Evolutionary conservation across 2,888 invertebrate species (phyloP), one percentile per base, ranked within the genome.

Genomic region (Nemotelus nigrinus): DNA sequence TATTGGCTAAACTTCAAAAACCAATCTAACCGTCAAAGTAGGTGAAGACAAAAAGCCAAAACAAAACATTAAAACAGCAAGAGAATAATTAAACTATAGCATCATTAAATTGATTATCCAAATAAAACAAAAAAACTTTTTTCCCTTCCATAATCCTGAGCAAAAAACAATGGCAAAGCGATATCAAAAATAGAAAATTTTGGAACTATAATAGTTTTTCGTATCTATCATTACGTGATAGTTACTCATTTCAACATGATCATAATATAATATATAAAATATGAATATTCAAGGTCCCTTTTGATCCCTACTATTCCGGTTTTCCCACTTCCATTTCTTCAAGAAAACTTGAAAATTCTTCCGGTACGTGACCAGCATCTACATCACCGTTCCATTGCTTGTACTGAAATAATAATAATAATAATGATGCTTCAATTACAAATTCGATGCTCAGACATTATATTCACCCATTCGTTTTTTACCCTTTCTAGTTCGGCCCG

Each of bases 401-500:
- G 86, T 93, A 95, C 95, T 95, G 88, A 72, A 48, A 53, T 60
- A 71, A 60, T 57, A 63, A 44, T 57, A 63, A 44, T 39, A 25
- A 25, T 8, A 43, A 71, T 58, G 53, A 53, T 53, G 7, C 53
- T 53, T 53, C 10, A 53, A 10, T 53, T 53, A 53, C 10, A 53
- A 50, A 10, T 50, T 6, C 6, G 10, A 50, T 7, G 7, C 10
- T 50, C 10, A 7, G 53, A 50, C 6, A 50, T 50, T 25, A 10
- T 6, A 50, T 50, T 48, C 53, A 68, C 4, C 57, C 50, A 68
- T 67, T 50, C 45, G 77, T 78, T 25, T 3, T 84, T 83, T 88
- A 97, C 96, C 91, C 93, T 94, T 84, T 98, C 97, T 80, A 98
- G 89, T 88, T 98, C 98, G 83, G 94, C 92, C 82, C 96, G 90